These are phyloP conservation scores for Unio pictorum DNA, from an alignment of 2,888 invertebrate species.

Conservation along the genomic window DNA sequence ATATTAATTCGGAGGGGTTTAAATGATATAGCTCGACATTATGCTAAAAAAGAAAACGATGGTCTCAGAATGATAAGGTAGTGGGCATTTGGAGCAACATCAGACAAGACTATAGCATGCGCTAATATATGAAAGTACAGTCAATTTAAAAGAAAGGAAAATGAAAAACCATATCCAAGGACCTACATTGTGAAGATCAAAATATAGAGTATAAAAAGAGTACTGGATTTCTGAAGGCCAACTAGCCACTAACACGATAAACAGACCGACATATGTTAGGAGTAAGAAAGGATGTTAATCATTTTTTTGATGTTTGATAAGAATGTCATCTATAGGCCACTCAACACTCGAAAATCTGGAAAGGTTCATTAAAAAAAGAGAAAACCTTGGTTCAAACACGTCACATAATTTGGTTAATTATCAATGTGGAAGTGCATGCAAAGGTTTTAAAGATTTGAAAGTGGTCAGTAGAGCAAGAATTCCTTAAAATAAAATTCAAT, in stretches of 20 bases:
- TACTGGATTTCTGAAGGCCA: conserved; percentile 10
- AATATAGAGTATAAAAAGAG: conserved; percentile 15
- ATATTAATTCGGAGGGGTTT: conserved; percentile 9
- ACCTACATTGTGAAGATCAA: conserved; percentile 14
- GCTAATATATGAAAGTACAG: conserved; percentile 10
- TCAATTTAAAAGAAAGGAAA: conserved; percentile 9
- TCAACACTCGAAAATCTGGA: conserved; percentile 4
- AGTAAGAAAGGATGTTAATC: conserved; percentile 1
- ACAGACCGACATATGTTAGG: conserved; percentile 4
- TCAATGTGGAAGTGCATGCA: too few relatives aligned
- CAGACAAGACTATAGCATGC: conserved; percentile 6
- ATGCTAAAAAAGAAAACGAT: conserved; percentile 21
- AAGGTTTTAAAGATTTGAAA: too few relatives aligned
- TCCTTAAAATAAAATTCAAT: too few relatives aligned
- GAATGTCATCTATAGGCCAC: background rate
- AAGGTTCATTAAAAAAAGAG: background rate
- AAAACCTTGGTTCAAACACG: too few relatives aligned
- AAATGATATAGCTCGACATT: conserved; percentile 10
- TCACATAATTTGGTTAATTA: too few relatives aligned
- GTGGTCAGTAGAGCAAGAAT: too few relatives aligned
- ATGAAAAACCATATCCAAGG: conserved; percentile 12
- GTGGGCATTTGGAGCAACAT: conserved; percentile 10
- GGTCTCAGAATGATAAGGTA: conserved; percentile 11
- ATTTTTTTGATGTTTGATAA: conserved; percentile 4
- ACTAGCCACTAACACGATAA: conserved; percentile 1